Base-by-base conservation (phyloP, 2,888 invertebrate genomes). In the Diloba caeruleocephala region DNA sequence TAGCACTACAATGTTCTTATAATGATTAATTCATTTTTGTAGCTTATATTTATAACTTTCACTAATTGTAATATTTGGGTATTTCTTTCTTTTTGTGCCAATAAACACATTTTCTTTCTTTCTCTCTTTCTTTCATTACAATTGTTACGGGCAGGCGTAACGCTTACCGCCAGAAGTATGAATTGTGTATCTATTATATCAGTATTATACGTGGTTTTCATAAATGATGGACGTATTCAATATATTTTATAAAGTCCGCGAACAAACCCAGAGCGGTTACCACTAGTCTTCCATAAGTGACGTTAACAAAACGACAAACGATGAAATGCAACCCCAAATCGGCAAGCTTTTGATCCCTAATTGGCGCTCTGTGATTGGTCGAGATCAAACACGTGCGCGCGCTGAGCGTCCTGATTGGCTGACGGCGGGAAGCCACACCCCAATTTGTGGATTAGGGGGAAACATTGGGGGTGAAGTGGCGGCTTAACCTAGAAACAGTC, bases 281-380 rank as follows among this genome's bases (percentile, higher is more conserved):
- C 1, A n/a, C 57, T 70, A 74, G 71, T 66, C 55, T 33, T 49
- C 31, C 55, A 62, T 70, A 72, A 72, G 48, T 48, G 67, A 48
- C 54, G 34, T 37, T 63, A 71, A 74, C 74, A 84, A 83, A 82
- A 76, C 80, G 80, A 78, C 79, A 87, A 90, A 80, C 79, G 79
- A 67, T 72, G 75, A 75, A 84, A 89, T 84, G 84, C 80, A 88
- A 90, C 91, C 92, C 91, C 88, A 89, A 92, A 92, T 84, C 81
- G 84, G 80, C 76, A 57, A 73, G 77, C 84, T 82, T 87, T 85
- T 88, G 88, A 90, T 85, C 87, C 79, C 52, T 90, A 90, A 91
- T 91, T 89, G 87, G 84, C 62, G 81, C 1, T 1, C 56, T 49
- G 52, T 63, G 68, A 91, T 92, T 92, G 90, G 92, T 58, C 48